These are phyloP conservation scores for Oceanites oceanicus DNA, from an alignment of 2,113 vertebrate species.

Conservation along the genomic window DNA sequence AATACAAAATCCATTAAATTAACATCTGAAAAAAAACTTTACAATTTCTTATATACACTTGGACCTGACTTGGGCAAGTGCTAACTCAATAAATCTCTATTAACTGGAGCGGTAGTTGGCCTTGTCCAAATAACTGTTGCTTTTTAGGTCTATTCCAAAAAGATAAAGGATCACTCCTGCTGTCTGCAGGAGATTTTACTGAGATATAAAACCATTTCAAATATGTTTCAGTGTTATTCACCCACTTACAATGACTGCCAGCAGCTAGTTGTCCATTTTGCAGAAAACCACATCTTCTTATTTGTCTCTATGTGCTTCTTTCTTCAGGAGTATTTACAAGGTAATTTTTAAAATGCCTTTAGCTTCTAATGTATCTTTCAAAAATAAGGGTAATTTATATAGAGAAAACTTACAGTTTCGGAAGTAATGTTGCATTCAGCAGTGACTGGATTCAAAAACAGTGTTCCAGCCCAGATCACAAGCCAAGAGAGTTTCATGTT, in stretches of 20 bases:
- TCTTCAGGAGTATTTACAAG: not conserved
- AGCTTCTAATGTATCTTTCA: not conserved
- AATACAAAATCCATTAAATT: not conserved
- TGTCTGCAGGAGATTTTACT: not conserved
- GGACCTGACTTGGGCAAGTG: not conserved
- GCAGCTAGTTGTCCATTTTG: not conserved
- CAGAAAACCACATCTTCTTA: not conserved
- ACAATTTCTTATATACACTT: not conserved
- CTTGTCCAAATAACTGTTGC: not conserved
- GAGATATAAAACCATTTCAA: not conserved
- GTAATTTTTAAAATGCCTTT: not conserved
- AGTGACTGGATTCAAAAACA: constrained; percentile 21
- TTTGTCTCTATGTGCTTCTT: not conserved
- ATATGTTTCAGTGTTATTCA: not conserved
- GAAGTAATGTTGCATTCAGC: constrained; percentile 27
- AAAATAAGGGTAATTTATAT: not conserved
- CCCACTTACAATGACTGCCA: not conserved
- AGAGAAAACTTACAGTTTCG: constrained; percentile 69
- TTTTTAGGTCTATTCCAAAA: not conserved
- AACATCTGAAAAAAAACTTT: not conserved
- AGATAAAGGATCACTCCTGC: not conserved
- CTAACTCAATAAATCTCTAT: not conserved
- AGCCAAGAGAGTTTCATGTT: constrained; percentile 65
- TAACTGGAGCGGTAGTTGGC: not conserved
- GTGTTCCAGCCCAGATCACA: constrained; percentile 31